Evolutionary conservation across 2,797 vertebrate species (phyloP), one percentile per base, ranked within the genome.

Genomic region (Parauchenoglanis ngamensis): DNA sequence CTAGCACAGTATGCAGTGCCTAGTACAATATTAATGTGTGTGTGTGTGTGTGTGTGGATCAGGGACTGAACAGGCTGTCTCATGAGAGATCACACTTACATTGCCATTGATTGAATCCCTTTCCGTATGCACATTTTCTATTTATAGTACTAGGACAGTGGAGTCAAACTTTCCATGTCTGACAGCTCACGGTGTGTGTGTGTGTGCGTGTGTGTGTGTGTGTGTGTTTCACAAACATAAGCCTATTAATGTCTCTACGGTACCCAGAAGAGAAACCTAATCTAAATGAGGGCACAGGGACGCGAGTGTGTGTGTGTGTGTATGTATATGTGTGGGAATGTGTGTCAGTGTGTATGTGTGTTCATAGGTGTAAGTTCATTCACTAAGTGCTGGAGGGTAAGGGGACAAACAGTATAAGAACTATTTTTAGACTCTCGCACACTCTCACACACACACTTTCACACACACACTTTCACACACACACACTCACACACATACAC

Each of bases 131-230:
- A 83, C 65, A 67, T 73, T 70, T 87, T 89, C 88, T 89, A 91
- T 90, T 90, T 87, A 90, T 90, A 90, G 81, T 83, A 90, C 73
- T 88, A 90, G 90, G 88, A 86, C 86, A 89, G 86, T 87, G 73
- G 73, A 85, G 89, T 90, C 85, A 90, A 90, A 90, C 75, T 90
- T 90, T 90, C 90, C 90, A 89, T 89, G 88, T 88, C 87, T 90
- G 88, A 87, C 80, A 85, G 90, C 65, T 79, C 80, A 73, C 65
- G 54, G 67, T 70, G 75, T 57, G 85, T 68, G 76, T 85, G 72
- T 86, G 86, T 85, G 72, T 83, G 78, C 72, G 54, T 85, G 86
- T 67, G 82, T 84, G 75, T 68, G 40, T 87, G 76, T 65, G 67
- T 73, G 75, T 67, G 25, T 81, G 78, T 87, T 83, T 87, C 59